Evolutionary conservation across 2,113 vertebrate species (phyloP).

Genomic region (Dromiciops gliroides): DNA sequence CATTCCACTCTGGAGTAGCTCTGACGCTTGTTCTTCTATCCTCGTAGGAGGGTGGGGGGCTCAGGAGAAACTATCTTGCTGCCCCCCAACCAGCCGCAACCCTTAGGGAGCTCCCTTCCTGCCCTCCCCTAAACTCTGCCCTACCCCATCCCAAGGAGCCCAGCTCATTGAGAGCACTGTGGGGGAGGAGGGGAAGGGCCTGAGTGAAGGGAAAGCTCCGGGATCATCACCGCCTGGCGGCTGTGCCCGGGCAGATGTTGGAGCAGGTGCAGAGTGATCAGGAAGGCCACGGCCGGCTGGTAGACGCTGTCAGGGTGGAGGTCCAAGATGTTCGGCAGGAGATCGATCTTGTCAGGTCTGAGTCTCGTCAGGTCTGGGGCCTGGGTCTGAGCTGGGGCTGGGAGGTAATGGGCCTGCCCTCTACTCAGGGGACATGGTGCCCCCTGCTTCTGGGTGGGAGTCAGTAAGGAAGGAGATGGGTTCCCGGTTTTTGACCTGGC

Average conservation of each 20-base stretch:
- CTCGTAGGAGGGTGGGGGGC: not conserved
- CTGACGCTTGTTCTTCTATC: not conserved
- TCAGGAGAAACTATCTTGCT: not conserved
- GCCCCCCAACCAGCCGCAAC: not conserved
- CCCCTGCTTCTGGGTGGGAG: not conserved
- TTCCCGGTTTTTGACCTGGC: not conserved
- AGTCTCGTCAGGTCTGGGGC: not conserved
- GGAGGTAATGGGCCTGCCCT: conserved; percentile 9
- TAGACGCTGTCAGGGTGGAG: conserved; percentile 81
- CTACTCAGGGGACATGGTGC: too few species aligned
- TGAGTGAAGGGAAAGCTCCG: conserved; percentile 43
- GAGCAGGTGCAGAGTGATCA: conserved; percentile 84
- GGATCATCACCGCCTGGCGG: conserved; percentile 2
- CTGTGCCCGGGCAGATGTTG: conserved; percentile 78
- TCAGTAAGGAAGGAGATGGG: not conserved
- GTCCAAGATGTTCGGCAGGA: conserved; percentile 79
- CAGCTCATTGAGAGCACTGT: conserved; percentile 8
- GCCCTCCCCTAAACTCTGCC: conserved; percentile 20
- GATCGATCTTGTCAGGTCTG: conserved; percentile 66
- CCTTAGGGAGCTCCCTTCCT: not conserved
- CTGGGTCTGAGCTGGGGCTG: too few species aligned
- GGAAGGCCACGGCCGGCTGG: conserved; percentile 79
- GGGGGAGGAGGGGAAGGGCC: not conserved
- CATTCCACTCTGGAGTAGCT: not conserved
- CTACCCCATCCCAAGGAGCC: not conserved